phyloP scores from a whole-genome alignment of 2,113 vertebrate genomes.

The Urocolius indicus region DNA sequence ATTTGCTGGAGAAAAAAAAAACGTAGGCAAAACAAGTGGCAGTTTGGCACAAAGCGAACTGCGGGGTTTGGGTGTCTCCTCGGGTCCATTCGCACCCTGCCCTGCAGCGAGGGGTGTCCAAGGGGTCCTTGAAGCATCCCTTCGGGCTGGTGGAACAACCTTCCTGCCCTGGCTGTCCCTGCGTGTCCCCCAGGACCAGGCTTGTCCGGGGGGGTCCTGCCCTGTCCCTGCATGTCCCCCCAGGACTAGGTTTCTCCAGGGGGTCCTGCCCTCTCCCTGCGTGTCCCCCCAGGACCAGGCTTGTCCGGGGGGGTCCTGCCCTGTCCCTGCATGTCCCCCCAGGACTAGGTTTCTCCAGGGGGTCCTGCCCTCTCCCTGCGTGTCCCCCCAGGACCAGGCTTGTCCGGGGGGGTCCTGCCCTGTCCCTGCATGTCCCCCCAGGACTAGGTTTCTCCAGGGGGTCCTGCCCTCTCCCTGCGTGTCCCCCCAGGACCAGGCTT shows the following conservation, averaged over 20 bases:
- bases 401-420: background rate
- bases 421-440: background rate
- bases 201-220: too few relatives aligned
- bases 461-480: background rate
- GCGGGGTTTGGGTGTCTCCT: background rate
- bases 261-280: too few relatives aligned
- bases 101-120: background rate
- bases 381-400: background rate
- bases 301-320: too few relatives aligned
- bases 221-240: too few relatives aligned
- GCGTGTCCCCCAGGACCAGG: too few relatives aligned
- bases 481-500: too few relatives aligned
- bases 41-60: background rate
- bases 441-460: background rate
- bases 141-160: background rate
- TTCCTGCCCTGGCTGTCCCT: background rate
- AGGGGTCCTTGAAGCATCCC: background rate
- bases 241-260: too few relatives aligned
- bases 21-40: constrained; percentile 40
- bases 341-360: background rate
- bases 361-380: background rate
- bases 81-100: accelerated
- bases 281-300: too few relatives aligned
- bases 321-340: background rate
- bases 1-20: constrained; percentile 34